Percentiles rank a stretch among this genome's conserved stretches.
These are phyloP conservation scores for Nannoperca obscura DNA, from an alignment of 2,797 vertebrate species.

Conservation along the genomic window DNA sequence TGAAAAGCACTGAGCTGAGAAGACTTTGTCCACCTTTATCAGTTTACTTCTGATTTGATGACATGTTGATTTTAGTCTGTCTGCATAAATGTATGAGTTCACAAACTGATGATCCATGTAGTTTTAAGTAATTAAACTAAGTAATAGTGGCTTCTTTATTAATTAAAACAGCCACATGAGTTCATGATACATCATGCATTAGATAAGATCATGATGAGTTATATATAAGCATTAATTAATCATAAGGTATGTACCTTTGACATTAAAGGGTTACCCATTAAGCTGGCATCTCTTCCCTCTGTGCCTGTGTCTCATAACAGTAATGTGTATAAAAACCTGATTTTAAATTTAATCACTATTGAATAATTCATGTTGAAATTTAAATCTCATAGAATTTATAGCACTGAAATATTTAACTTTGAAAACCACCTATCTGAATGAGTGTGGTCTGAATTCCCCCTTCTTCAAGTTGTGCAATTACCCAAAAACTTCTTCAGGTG, in stretches of 20 bases:
- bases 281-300: background rate
- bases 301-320: background rate
- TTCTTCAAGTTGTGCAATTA: background rate
- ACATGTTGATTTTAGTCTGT: background rate
- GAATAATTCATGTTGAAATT: constrained; percentile 1
- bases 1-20: background rate
- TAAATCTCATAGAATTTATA: background rate
- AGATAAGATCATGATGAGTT: constrained; percentile 35
- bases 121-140: constrained; percentile 44
- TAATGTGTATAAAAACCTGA: background rate
- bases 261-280: constrained; percentile 25
- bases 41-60: background rate
- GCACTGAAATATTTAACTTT: background rate
- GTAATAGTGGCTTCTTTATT: constrained; percentile 33
- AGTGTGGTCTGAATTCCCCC: background rate
- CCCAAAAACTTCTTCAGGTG: no score
- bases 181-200: constrained; percentile 49
- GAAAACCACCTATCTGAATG: background rate
- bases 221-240: constrained; percentile 49
- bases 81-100: constrained; percentile 42
- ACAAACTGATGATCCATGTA: constrained; percentile 40
- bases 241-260: constrained; percentile 30
- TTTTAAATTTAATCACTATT: constrained; percentile 1
- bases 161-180: constrained; percentile 42
- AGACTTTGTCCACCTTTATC: background rate